Evolutionary conservation across 2,113 vertebrate species (phyloP).

Genomic region (Corythornis cristatus): DNA sequence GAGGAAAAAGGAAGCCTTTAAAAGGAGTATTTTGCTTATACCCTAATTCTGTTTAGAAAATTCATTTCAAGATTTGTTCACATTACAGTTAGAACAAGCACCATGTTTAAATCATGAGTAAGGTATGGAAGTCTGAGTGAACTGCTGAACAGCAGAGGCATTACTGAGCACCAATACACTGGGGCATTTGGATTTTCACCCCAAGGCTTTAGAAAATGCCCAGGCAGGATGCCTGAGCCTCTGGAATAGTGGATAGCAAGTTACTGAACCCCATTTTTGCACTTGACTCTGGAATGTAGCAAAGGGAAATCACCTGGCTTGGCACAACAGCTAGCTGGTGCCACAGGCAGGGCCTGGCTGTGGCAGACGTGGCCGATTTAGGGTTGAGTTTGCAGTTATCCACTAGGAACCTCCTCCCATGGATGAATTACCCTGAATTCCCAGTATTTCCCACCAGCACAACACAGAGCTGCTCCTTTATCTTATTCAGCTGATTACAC

Average conservation of each 20-base stretch:
- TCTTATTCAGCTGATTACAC: not conserved
- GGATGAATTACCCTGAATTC: not conserved
- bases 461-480: not conserved
- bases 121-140: constrained; percentile 22
- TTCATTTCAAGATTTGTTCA: constrained; percentile 38
- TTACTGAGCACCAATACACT: constrained; percentile 19
- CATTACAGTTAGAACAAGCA: not conserved
- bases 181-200: not conserved
- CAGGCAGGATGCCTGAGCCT: constrained; percentile 28
- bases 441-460: not conserved
- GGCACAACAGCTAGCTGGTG: not conserved
- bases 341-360: not conserved
- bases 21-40: not conserved
- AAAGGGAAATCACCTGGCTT: not conserved
- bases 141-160: constrained; percentile 60
- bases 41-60: constrained; percentile 49
- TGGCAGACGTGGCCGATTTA: not conserved
- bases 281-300: not conserved
- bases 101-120: constrained; percentile 23
- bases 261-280: not conserved
- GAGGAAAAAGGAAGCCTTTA: not conserved
- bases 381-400: not conserved
- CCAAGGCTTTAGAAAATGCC: constrained; percentile 46
- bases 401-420: not conserved
- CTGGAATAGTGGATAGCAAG: not conserved